Base-by-base conservation (phyloP, 2,113 vertebrate species). In the Pycnonotus jocosus region DNA sequence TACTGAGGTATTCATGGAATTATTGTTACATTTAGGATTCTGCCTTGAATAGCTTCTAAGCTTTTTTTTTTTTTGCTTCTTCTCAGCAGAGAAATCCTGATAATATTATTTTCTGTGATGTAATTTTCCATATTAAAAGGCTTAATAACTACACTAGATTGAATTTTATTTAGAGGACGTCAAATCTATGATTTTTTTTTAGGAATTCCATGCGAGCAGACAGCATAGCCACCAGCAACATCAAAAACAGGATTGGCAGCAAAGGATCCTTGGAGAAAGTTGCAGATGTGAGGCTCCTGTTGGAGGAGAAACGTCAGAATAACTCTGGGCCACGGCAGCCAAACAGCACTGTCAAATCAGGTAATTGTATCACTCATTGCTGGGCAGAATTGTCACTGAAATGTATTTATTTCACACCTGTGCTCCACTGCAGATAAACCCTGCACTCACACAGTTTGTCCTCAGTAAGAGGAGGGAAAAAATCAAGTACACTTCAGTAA, bases 221-320 rank as follows among this genome's bases (percentile, higher is more conserved):
- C 40, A 97, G 97, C 30, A 37, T 98, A 70, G 91, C 98, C 64
- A 95, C 97, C 96, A 98, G 98, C 94, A 98, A 98, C 79, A 97
- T 99, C 87, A 98, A 98, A 96, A 99, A 98, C 91, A 96, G 99
- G 79, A 99, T 99, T 51, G 99, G 98, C 33, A 97, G 91, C 94
- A 99, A 99, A 96, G 95, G 98, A 20, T 61, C 97, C 1, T 88
- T 98, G 4, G 97, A 98, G 96, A 99, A 99, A 79, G 98, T 99
- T 87, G 98, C 97, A 1, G 99, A 99, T 73, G 98, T 99, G 21
- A 97, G 99, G 21, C 98, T 99, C 53, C 98, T 99, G 47, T 95
- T 99, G 94, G 99, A 99, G 97, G 99, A 99, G 96, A 99, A 99
- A 86, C 98, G 99, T 50, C 99, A 99, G 62, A 98, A 98, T 10